Base-by-base conservation (phyloP, 1,140 invertebrate species). In the Polyergus mexicanus region DNA sequence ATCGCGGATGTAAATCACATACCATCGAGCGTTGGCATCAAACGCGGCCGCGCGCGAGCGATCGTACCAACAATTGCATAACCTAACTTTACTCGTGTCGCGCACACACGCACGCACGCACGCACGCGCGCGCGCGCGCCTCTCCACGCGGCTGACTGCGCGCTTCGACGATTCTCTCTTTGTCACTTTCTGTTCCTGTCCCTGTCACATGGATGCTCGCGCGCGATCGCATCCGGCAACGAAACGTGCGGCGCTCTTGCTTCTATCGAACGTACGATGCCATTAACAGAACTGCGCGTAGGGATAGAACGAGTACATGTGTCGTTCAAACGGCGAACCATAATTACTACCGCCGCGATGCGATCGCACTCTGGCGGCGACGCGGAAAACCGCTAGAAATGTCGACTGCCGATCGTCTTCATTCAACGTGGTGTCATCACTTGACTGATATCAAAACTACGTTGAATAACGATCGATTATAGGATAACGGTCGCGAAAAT, bases 41-140 rank as follows among this genome's bases (percentile, higher is more conserved):
- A 91, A 89, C 86, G 77, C 71, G 72, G 72, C 47, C 54, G 80
- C 80, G 62, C 74, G 13, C 78, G 32, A 38, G 58, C 68, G 86
- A 90, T 91, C 83, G 54, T 69, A 38, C 47, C 66, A 91, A 92
- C 89, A 91, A 86, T 91, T 88, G 85, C 90, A 91, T 92, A 91
- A 92, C 91, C 91, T 89, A 86, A 91, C 89, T 91, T 88, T 77
- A 60, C 60, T 51, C 63, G 32, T 87, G 54, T 72, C 86, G 77
- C 81, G 80, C 83, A 66, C 65, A 87, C 38, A 54, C 11, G 54
- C 77, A 22, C 51, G 51, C 63, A 35, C 22, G 41, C 25, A 1
- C 35, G 68, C 69, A 47, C 25, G 25, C 35, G 68, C 69, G 60
- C 44, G 22, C 38, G 56, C 22, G 38, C 69, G 69, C 10, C n/a